These are phyloP conservation scores for Dromococcyx pavoninus DNA, from an alignment of 2,797 vertebrate species.

Conservation along the genomic window DNA sequence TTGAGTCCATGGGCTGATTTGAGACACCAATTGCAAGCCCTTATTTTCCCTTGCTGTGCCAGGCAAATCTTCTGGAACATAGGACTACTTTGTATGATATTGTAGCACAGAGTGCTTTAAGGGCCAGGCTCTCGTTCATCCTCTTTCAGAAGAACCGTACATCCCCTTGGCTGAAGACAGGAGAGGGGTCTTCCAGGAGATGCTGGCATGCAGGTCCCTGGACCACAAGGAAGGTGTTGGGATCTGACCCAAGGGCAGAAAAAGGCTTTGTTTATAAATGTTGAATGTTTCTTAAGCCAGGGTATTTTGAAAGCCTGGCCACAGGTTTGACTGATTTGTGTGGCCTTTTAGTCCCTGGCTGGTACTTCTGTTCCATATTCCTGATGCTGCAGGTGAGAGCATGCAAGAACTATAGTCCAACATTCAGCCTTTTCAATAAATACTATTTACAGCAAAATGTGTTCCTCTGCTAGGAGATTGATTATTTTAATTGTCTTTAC, in stretches of 20 bases:
- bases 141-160: rapidly evolving
- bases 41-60: not conserved
- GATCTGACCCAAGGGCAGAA: not conserved
- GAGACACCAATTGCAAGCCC: rapidly evolving
- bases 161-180: not conserved
- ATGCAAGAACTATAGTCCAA: not conserved
- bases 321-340: not conserved
- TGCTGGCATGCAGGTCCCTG: rapidly evolving
- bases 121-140: not conserved
- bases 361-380: not conserved
- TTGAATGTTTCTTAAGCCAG: not conserved
- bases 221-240: not conserved
- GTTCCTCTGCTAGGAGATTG: not conserved
- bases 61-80: not conserved
- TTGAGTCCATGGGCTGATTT: not conserved
- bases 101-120: not conserved
- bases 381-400: not conserved
- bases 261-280: not conserved
- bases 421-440: not conserved
- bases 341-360: not conserved
- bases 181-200: not conserved
- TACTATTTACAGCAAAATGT: not conserved
- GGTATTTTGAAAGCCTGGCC: not conserved
- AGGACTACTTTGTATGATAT: rapidly evolving
- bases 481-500: not conserved